These are phyloP conservation scores for Platycnemis pennipes DNA, from an alignment of 2,888 invertebrate genomes.

Conservation along the genomic window DNA sequence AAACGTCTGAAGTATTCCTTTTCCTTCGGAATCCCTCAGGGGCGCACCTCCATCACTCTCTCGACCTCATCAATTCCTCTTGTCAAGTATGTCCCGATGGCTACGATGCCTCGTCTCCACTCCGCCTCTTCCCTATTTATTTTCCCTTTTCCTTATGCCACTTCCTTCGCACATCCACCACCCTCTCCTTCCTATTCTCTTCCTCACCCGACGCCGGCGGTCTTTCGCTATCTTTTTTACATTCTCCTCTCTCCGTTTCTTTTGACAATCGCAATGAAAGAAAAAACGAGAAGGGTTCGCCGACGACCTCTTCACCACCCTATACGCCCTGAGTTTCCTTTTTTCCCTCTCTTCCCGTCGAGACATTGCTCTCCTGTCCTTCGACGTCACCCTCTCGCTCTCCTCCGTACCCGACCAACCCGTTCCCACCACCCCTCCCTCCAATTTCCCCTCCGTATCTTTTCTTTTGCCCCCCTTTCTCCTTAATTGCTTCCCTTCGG, in stretches of 20 bases:
- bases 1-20: not conserved
- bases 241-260: not conserved
- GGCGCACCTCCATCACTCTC: not conserved
- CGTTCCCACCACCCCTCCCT: not conserved
- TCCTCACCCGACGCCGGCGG: not conserved
- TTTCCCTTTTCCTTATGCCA: not conserved
- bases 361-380: not conserved
- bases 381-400: not conserved
- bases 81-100: not conserved
- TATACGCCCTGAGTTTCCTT: not conserved
- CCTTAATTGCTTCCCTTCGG: slow-evolving; percentile 45
- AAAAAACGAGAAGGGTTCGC: not conserved
- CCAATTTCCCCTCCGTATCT: not conserved
- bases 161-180: not conserved
- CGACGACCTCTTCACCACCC: not conserved
- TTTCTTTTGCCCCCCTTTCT: not conserved
- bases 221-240: not conserved
- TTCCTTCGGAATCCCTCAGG: not conserved
- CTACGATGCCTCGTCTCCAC: not conserved
- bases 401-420: too few species aligned
- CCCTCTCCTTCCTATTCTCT: not conserved
- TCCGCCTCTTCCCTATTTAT: not conserved
- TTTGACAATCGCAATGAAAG: not conserved
- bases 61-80: not conserved
- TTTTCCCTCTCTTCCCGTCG: not conserved